These are phyloP conservation scores for Caretta caretta DNA, from an alignment of 2,113 vertebrate species.

Conservation along the genomic window DNA sequence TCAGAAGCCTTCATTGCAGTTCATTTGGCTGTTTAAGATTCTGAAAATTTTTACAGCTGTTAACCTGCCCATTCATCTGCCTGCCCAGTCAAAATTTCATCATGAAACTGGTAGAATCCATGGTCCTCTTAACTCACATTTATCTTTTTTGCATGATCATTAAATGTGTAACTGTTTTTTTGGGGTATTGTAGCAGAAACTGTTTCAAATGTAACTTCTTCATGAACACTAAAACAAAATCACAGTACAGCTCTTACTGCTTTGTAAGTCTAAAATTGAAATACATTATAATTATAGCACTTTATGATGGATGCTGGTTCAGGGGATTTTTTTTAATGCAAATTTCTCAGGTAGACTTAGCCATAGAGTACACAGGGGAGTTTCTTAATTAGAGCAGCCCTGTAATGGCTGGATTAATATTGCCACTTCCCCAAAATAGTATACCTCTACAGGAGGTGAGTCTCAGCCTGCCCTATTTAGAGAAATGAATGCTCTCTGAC, in stretches of 20 bases:
- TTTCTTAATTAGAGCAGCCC: neutral
- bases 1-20: neutral
- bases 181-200: neutral
- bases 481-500: neutral
- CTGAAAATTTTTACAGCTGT: neutral
- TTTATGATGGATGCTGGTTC: neutral
- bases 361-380: rapidly evolving
- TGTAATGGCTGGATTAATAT: neutral
- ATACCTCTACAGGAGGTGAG: neutral
- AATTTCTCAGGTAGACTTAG: neutral
- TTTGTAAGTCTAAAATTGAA: neutral
- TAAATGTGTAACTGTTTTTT: neutral
- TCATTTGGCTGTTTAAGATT: neutral
- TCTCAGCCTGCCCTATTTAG: neutral
- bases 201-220: neutral
- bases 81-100: neutral
- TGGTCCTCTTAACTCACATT: neutral
- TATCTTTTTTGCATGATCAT: neutral
- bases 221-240: neutral
- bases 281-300: neutral
- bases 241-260: neutral
- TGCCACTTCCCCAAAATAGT: neutral
- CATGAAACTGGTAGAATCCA: neutral
- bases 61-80: neutral
- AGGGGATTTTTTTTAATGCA: neutral